Percentiles rank a stretch among this genome's conserved stretches.
These are phyloP conservation scores for Hemicordylus capensis DNA, from an alignment of 2,113 vertebrate genomes.

Conservation along the genomic window DNA sequence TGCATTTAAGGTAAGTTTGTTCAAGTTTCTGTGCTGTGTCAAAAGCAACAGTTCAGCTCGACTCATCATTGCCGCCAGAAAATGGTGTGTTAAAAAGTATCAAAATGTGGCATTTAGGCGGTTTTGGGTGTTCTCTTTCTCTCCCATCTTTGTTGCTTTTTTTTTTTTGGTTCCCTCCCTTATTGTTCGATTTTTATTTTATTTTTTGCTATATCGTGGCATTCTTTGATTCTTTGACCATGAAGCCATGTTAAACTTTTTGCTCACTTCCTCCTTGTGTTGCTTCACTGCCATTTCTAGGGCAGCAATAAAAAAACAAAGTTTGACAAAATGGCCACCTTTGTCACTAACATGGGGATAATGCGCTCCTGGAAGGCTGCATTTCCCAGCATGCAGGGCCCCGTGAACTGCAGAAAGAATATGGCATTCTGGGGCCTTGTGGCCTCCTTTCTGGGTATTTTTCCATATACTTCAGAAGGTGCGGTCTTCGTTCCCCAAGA, in stretches of 20 bases:
- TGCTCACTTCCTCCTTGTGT: background rate
- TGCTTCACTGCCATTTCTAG: background rate
- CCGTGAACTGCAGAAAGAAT: background rate
- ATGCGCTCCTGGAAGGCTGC: background rate
- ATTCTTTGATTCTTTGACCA: background rate
- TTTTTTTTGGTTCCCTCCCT: background rate
- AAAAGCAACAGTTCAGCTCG: rapidly evolving
- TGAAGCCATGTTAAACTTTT: background rate
- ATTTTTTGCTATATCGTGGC: conserved; percentile 57
- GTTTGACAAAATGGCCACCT: background rate
- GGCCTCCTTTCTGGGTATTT: rapidly evolving
- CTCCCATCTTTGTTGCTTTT: background rate
- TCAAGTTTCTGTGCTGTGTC: background rate
- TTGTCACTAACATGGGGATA: background rate
- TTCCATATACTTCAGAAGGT: background rate
- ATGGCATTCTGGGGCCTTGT: rapidly evolving
- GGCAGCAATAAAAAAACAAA: background rate
- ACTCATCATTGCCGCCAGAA: background rate
- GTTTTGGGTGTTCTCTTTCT: rapidly evolving
- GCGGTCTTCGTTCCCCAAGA: conserved; percentile 23
- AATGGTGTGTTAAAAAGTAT: background rate
- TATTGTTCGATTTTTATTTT: background rate
- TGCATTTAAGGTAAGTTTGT: background rate
- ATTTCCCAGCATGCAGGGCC: background rate
- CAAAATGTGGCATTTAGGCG: background rate